phyloP scores from a whole-genome alignment of 2,888 invertebrate genomes.

The Blastobasis lacticolella region DNA sequence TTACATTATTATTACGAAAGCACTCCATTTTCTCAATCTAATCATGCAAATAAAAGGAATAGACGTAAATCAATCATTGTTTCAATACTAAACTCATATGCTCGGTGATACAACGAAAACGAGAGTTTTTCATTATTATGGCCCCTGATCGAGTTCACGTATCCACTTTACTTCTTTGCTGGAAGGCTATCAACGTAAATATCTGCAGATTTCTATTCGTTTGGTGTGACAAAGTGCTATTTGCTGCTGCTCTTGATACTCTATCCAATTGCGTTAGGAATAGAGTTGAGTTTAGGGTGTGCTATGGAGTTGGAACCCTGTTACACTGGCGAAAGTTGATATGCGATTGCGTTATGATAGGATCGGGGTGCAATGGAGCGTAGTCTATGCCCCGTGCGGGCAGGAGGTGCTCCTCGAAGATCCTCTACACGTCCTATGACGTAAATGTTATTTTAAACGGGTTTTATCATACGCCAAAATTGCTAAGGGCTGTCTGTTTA shows the following conservation, averaged over 20 bases:
- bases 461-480: not conserved
- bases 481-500: no score
- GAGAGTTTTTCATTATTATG: constrained; percentile 53
- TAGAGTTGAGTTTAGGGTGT: constrained; percentile 32
- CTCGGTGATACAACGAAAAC: constrained; percentile 14
- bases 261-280: constrained; percentile 9
- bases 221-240: constrained; percentile 31
- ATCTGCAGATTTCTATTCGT: constrained; percentile 51
- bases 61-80: no score
- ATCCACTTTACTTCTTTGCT: constrained; percentile 64
- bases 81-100: no score
- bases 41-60: no score
- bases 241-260: constrained; percentile 9
- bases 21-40: no score
- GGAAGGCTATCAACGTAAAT: constrained; percentile 69
- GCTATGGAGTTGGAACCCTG: constrained; percentile 27
- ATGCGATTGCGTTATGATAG: constrained; percentile 73
- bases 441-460: constrained; percentile 56
- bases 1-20: no score
- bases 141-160: constrained; percentile 63
- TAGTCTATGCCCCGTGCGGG: constrained; percentile 28
- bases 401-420: constrained; percentile 33
- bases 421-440: constrained; percentile 46
- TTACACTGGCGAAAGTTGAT: constrained; percentile 30
- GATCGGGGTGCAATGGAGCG: constrained; percentile 66